Evolutionary conservation across 2,797 vertebrate genomes (phyloP).

Genomic region (Callimico goeldii): DNA sequence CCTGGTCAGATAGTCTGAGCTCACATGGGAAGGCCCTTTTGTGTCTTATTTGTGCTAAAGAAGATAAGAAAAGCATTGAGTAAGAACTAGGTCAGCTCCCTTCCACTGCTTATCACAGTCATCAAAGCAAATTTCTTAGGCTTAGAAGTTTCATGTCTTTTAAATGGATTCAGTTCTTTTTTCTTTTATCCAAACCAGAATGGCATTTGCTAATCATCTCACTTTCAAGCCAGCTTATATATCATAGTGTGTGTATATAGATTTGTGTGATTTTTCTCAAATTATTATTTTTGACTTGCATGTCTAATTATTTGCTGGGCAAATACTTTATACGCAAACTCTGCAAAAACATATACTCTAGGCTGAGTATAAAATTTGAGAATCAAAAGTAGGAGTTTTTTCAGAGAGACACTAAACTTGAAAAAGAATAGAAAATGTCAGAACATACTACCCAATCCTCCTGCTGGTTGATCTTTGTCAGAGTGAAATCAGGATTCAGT

Average conservation of each 20-base stretch:
- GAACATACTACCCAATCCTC: background rate
- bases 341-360: background rate
- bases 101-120: conserved; percentile 40
- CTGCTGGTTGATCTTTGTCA: conserved; percentile 45
- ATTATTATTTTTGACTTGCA: background rate
- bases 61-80: conserved; percentile 40
- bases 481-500: conserved; percentile 37
- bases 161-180: conserved; percentile 33
- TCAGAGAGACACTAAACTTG: conserved; percentile 11
- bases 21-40: conserved; percentile 20
- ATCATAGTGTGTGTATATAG: background rate
- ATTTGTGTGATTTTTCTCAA: background rate
- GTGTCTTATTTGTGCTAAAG: conserved; percentile 18
- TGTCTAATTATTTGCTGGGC: conserved; percentile 15
- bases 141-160: conserved; percentile 57
- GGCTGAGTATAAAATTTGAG: background rate
- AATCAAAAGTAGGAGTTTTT: conserved; percentile 42
- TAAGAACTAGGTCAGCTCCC: conserved; percentile 54
- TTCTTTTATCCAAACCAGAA: conserved; percentile 29
- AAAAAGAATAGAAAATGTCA: conserved; percentile 35
- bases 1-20: background rate
- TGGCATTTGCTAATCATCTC: background rate
- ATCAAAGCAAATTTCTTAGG: conserved; percentile 53
- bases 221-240: background rate
- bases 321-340: conserved; percentile 8